Conservation (phyloP, 2,888 invertebrate genomes). For the Panzeria rudis region DNA sequence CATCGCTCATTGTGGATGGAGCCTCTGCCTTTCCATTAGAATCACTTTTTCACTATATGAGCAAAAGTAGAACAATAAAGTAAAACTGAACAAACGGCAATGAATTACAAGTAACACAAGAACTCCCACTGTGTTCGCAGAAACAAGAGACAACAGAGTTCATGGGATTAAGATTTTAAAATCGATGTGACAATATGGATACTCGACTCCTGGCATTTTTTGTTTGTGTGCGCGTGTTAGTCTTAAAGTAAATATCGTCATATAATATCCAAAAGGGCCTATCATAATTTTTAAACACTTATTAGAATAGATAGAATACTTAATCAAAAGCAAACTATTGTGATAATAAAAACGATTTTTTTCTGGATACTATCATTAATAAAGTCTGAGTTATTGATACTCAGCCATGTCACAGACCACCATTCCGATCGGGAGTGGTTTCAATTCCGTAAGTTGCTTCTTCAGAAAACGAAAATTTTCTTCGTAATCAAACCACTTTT, state of each 20-base stretch:
- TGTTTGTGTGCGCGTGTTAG: neutral
- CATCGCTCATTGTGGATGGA: neutral
- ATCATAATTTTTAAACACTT: too few relatives aligned
- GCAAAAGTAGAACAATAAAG: conserved; percentile 30
- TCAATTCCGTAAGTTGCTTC: too few relatives aligned
- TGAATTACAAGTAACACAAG: conserved; percentile 2
- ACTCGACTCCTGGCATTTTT: neutral
- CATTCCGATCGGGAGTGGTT: too few relatives aligned
- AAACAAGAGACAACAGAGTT: conserved; percentile 18
- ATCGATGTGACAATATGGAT: conserved; percentile 15
- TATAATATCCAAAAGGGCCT: too few relatives aligned
- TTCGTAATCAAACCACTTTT: too few relatives aligned
- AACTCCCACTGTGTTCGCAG: neutral
- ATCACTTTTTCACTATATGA: conserved; percentile 17
- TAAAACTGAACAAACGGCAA: neutral
- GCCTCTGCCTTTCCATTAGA: neutral
- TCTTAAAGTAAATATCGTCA: neutral
- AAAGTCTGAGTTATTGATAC: too few relatives aligned
- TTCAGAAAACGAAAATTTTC: too few relatives aligned
- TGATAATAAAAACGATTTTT: too few relatives aligned
- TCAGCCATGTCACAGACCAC: too few relatives aligned
- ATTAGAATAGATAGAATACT: too few relatives aligned
- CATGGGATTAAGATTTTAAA: conserved; percentile 38
- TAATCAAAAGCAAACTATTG: too few relatives aligned
- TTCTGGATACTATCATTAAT: too few relatives aligned